Percentiles rank a stretch among this genome's conserved stretches.
Conservation (phyloP, 1,140 invertebrate genomes). For the Drosophila baimaii region DNA sequence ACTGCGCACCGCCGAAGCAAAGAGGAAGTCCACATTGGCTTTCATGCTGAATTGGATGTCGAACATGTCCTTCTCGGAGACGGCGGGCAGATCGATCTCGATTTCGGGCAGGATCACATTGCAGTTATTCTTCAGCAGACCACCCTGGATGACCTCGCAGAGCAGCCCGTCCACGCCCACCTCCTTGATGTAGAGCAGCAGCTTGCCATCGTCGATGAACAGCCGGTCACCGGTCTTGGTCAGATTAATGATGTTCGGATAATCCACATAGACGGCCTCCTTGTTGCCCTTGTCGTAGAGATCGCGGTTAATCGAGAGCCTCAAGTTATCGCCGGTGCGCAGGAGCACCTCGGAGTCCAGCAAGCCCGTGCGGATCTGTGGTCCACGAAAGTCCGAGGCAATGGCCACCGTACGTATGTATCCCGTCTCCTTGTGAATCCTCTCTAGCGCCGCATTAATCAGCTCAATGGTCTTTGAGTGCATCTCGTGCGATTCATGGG, state of each 20-base stretch:
- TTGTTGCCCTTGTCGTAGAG: slow-evolving; percentile 92
- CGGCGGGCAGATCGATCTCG: slow-evolving; percentile 97
- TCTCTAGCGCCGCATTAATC: slow-evolving; percentile 91
- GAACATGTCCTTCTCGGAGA: slow-evolving; percentile 98
- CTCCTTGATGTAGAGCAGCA: slow-evolving; percentile 94
- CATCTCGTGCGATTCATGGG: slow-evolving; percentile 98
- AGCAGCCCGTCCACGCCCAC: slow-evolving; percentile 85
- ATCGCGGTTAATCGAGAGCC: slow-evolving; percentile 93
- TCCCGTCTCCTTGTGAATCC: slow-evolving; percentile 89
- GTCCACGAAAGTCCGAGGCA: slow-evolving; percentile 97
- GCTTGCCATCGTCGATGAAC: slow-evolving; percentile 98
- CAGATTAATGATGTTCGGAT: slow-evolving; percentile 97
- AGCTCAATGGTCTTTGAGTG: slow-evolving; percentile 95
- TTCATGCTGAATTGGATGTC: slow-evolving; percentile 97
- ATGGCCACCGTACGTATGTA: slow-evolving; percentile 85
- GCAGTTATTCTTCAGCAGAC: slow-evolving; percentile 96
- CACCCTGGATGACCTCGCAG: slow-evolving; percentile 98
- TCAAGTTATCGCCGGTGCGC: slow-evolving; percentile 92
- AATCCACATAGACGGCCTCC: slow-evolving; percentile 92
- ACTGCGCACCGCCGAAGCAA: slow-evolving; percentile 98
- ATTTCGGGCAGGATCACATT: slow-evolving; percentile 97
- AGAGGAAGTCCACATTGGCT: slow-evolving; percentile 98
- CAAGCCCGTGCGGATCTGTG: slow-evolving; percentile 97
- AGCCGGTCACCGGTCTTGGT: slow-evolving; percentile 93
- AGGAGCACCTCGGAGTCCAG: slow-evolving; percentile 93